phyloP scores from a whole-genome alignment of 2,113 vertebrate genomes.

The Argyrosomus japonicus region DNA sequence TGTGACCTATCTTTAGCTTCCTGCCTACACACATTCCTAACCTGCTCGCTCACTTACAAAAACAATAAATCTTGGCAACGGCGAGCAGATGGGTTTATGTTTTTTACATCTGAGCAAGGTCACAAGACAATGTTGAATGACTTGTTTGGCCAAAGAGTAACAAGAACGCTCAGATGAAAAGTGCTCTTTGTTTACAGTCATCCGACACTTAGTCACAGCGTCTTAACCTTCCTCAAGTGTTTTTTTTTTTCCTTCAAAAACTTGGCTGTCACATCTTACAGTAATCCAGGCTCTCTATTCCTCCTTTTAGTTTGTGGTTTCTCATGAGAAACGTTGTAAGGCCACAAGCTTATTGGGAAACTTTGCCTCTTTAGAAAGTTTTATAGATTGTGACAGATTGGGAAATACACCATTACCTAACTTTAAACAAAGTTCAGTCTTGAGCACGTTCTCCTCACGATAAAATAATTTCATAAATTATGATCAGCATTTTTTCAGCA shows the following conservation, averaged over 20 bases:
- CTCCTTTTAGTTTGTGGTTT: constrained; percentile 18
- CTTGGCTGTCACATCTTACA: background rate
- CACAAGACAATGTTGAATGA: constrained; percentile 3
- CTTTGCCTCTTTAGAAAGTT: background rate
- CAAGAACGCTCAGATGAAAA: background rate
- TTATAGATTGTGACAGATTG: constrained; percentile 29
- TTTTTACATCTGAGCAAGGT: background rate
- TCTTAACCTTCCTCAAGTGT: background rate
- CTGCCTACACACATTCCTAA: constrained; percentile 59
- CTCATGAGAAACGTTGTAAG: constrained; percentile 20
- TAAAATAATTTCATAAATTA: background rate
- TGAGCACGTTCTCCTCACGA: background rate
- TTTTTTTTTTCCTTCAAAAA: background rate
- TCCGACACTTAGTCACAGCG: background rate
- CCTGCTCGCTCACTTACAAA: constrained; percentile 20
- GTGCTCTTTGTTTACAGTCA: background rate
- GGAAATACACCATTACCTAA: background rate
- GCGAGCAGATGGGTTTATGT: background rate
- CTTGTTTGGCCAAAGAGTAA: background rate
- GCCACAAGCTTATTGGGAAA: constrained; percentile 15
- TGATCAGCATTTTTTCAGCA: background rate
- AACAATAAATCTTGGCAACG: constrained; percentile 19
- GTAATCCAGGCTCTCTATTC: constrained; percentile 1
- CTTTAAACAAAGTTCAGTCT: background rate
- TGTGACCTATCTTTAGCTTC: background rate